Evolutionary conservation across 2,888 invertebrate genomes (phyloP).

Genomic region (Argyra leucocephala): DNA sequence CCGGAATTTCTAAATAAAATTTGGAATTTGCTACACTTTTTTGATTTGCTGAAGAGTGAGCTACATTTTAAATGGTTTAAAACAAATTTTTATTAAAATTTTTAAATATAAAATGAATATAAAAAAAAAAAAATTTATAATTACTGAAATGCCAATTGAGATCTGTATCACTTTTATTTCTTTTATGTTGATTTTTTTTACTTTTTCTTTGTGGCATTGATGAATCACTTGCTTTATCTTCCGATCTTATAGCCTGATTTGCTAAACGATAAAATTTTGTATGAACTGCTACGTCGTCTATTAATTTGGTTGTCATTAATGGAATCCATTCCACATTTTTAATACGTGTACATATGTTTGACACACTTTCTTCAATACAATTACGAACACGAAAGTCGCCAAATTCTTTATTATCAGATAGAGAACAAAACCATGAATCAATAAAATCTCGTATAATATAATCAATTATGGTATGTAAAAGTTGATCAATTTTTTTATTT

Average conservation of each 20-base stretch:
- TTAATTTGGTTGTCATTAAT: slow-evolving; percentile 25
- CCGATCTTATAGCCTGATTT: slow-evolving; percentile 19
- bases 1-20: slow-evolving; percentile 23
- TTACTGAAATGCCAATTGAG: slow-evolving; percentile 55
- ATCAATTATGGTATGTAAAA: slow-evolving; percentile 25
- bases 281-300: slow-evolving; percentile 26
- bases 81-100: background rate
- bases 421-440: slow-evolving; percentile 25
- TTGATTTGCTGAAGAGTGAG: slow-evolving; percentile 16
- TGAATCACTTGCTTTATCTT: slow-evolving; percentile 30
- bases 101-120: background rate
- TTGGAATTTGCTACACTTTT: slow-evolving; percentile 26
- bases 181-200: slow-evolving; percentile 50
- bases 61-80: background rate
- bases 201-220: slow-evolving; percentile 32
- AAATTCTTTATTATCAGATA: slow-evolving; percentile 27
- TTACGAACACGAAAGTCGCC: slow-evolving; percentile 24
- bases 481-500: slow-evolving; percentile 25
- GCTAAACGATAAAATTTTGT: slow-evolving; percentile 24
- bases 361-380: slow-evolving; percentile 25
- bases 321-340: slow-evolving; percentile 25
- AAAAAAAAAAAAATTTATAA: background rate
- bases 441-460: slow-evolving; percentile 26
- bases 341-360: slow-evolving; percentile 24
- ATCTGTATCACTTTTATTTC: slow-evolving; percentile 67